A percentile compares a stretch with the other conserved stretches of the same genome.
Conservation (phyloP, 2,888 invertebrate species). For the Gordius sp. region DNA sequence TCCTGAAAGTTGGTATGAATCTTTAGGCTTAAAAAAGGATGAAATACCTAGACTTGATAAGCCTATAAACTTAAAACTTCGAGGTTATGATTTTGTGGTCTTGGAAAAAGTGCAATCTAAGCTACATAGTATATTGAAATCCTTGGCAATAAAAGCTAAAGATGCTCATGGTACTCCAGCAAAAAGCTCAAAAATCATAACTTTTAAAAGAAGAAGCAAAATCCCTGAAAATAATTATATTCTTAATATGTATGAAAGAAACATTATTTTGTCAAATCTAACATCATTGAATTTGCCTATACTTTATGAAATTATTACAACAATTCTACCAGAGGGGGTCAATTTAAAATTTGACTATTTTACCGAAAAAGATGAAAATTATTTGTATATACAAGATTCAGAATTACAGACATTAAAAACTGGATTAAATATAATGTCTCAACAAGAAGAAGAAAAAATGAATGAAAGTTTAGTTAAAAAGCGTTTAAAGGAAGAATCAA, state of each 20-base stretch:
- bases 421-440: not conserved
- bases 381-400: not conserved
- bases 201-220: no score
- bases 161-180: conserved; percentile 11
- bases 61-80: not conserved
- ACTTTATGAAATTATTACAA: no score
- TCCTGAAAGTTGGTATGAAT: conserved; percentile 5
- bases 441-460: conserved; percentile 13
- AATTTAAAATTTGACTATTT: not conserved
- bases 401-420: conserved; percentile 2
- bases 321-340: no score
- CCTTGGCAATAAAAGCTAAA: not conserved
- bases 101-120: not conserved
- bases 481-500: not conserved
- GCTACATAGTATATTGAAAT: not conserved
- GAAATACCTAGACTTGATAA: not conserved
- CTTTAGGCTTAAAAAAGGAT: not conserved
- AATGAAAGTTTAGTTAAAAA: conserved; percentile 7
- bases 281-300: not conserved
- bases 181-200: not conserved
- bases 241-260: no score
- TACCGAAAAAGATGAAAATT: not conserved
- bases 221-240: no score
- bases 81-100: not conserved
- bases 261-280: not conserved